Evolutionary conservation across 2,113 vertebrate genomes (phyloP), one percentile per base, ranked within the genome.

Genomic region (Saccopteryx bilineata): DNA sequence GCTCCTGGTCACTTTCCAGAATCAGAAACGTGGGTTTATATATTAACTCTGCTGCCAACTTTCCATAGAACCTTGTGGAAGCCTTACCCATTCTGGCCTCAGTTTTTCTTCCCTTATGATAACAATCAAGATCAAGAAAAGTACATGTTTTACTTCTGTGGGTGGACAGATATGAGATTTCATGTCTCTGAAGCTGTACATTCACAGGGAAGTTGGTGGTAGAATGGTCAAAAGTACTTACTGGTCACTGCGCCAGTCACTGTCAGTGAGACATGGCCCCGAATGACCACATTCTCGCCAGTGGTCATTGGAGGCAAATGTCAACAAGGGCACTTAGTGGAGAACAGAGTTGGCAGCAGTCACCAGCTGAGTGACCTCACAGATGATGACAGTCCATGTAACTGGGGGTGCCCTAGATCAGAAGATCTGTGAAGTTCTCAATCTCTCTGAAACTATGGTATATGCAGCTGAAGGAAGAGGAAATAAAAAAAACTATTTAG

Each of bases 41-140:
- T 72, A 56, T 65, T 50, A 12, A 56, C 7, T 68, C 24, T 69
- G 18, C 28, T 24, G 3, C 56, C 61, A 78, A 11, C 17, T 61
- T 71, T 78, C 33, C 14, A 17, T 7, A 82, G 48, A 94, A 18
- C 0, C 5, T 63, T 39, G 17, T 3, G n/a, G 31, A 56, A 66
- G 2, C 9, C n/a, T 79, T 50, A 26, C 1, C 7, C 24, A 15
- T 23, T 66, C 17, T 54, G 10, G 24, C 18, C 24, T 94, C 33
- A 58, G 52, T 86, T 92, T 81, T 52, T 56, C 81, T 79, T 21
- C n/a, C 33, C 92, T 87, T 68, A 31, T 50, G 33, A 54, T 54
- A 85, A 50, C 7, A 56, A 54, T 76, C 21, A 66, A 80, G 26
- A 26, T 56, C 46, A 88, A 71, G n/a, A 58, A 89, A 91, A 60